These are phyloP conservation scores for Ptilodon capucinus DNA, from an alignment of 2,888 invertebrate species.

Conservation along the genomic window DNA sequence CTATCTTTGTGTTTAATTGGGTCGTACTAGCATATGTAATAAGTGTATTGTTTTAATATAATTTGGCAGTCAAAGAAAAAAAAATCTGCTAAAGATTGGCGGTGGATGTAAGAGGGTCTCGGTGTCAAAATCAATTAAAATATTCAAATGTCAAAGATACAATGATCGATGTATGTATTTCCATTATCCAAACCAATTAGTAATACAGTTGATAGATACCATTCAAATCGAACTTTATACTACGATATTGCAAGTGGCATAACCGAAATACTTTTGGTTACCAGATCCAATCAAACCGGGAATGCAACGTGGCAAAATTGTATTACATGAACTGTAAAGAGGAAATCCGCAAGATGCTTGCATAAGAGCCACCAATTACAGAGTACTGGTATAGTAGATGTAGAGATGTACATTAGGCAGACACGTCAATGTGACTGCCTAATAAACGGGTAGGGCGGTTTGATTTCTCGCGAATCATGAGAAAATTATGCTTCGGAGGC, in stretches of 20 bases:
- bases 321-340: slow-evolving; percentile 8
- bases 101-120: too few species aligned
- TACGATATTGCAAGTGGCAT: not conserved
- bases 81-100: too few species aligned
- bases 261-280: not conserved
- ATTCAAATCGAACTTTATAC: not conserved
- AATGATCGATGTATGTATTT: too few species aligned
- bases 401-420: slow-evolving; percentile 67
- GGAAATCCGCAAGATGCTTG: slow-evolving; percentile 21
- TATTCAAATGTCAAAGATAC: too few species aligned
- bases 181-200: too few species aligned
- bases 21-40: too few species aligned
- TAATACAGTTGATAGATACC: not conserved
- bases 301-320: not conserved
- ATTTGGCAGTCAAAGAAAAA: too few species aligned
- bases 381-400: slow-evolving; percentile 53
- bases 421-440: slow-evolving; percentile 73
- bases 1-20: not conserved
- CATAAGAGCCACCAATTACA: slow-evolving; percentile 48
- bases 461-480: slow-evolving; percentile 79
- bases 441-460: slow-evolving; percentile 74
- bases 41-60: too few species aligned
- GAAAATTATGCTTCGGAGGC: slow-evolving; percentile 74
- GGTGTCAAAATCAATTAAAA: slow-evolving; percentile 13
- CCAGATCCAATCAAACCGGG: not conserved